Percentiles rank a stretch among this genome's conserved stretches.
Conservation (phyloP, 2,113 vertebrate genomes). For the Sclerurus mexicanus region DNA sequence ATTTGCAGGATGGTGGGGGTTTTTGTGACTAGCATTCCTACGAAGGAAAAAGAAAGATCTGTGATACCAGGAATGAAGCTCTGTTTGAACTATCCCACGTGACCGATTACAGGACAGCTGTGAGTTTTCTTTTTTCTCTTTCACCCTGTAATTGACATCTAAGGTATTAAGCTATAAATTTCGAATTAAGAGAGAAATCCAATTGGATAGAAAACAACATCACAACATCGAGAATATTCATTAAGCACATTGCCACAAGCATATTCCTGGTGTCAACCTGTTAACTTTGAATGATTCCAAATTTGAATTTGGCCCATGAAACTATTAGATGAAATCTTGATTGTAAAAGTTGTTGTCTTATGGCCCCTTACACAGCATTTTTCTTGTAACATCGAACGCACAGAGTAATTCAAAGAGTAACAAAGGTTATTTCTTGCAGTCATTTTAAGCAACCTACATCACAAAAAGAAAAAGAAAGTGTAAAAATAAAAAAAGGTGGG, state of each 20-base stretch:
- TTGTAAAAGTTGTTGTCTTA: neutral
- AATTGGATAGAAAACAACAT: neutral
- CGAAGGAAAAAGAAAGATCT: neutral
- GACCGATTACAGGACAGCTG: neutral
- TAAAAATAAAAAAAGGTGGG: neutral
- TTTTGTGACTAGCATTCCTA: neutral
- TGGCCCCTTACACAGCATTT: neutral
- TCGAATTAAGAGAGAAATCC: neutral
- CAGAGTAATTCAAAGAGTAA: neutral
- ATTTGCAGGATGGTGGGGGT: neutral
- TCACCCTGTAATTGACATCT: neutral
- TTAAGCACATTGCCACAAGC: neutral
- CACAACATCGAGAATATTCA: neutral
- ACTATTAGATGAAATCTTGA: neutral
- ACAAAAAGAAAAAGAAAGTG: neutral
- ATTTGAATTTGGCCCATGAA: neutral
- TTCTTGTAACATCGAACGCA: neutral
- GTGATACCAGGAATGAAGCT: neutral
- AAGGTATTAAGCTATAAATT: slow-evolving; percentile 13
- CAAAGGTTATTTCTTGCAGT: neutral
- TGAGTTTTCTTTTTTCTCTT: slow-evolving; percentile 17
- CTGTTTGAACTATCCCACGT: neutral
- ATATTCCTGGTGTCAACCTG: neutral
- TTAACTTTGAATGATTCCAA: neutral
- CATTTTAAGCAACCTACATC: neutral